phyloP scores from a whole-genome alignment of 2,888 invertebrate genomes.

The Morpho helenor region DNA sequence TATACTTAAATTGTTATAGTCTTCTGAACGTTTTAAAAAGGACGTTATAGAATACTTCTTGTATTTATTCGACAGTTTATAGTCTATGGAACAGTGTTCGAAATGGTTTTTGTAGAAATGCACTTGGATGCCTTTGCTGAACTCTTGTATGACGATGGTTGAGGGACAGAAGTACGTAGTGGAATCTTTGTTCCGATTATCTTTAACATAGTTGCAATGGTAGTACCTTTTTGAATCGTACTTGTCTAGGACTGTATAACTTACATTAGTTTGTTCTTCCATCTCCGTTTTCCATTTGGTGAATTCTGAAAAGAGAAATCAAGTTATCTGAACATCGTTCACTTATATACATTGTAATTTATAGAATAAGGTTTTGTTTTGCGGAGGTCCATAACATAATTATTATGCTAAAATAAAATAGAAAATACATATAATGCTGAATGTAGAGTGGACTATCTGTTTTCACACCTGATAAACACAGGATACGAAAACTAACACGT shows the following conservation, averaged over 20 bases:
- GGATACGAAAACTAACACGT: too few relatives aligned
- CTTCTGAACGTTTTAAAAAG: constrained; percentile 31
- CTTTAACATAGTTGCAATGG: constrained; percentile 38
- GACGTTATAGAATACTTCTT: constrained; percentile 39
- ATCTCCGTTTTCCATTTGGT: constrained; percentile 45
- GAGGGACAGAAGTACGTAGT: constrained; percentile 45
- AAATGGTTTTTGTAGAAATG: constrained; percentile 47
- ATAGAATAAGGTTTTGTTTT: too few relatives aligned
- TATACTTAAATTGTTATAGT: constrained; percentile 18
- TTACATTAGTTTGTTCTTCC: constrained; percentile 35
- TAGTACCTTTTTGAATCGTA: constrained; percentile 37
- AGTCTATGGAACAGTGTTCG: constrained; percentile 36
- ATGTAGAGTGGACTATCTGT: too few relatives aligned
- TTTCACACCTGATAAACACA: too few relatives aligned
- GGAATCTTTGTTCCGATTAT: background rate
- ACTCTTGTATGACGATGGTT: constrained; percentile 37
- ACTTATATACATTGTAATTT: background rate
- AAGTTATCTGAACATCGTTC: background rate
- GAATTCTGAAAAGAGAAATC: constrained; percentile 48
- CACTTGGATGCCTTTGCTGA: constrained; percentile 46
- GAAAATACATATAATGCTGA: too few relatives aligned
- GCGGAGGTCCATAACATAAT: too few relatives aligned
- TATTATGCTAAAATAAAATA: too few relatives aligned
- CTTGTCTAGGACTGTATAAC: constrained; percentile 41
- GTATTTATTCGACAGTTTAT: constrained; percentile 33